phyloP scores from a whole-genome alignment of 1,140 invertebrate genomes.

The Phymorhynchus buccinoides region DNA sequence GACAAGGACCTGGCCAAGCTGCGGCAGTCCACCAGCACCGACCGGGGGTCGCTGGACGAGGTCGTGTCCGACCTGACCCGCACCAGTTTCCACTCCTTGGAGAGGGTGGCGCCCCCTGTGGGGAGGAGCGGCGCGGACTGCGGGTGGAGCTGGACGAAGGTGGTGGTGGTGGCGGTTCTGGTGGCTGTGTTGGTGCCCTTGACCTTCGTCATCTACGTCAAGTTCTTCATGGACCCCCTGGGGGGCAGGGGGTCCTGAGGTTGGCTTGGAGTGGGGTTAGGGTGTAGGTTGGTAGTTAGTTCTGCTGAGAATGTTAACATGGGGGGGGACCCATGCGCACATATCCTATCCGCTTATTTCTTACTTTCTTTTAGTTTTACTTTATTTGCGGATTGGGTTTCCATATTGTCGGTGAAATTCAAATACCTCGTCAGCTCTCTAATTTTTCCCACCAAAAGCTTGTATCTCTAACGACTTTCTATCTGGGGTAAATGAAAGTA shows the following conservation, averaged over 20 bases:
- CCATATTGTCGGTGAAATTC: too few relatives aligned
- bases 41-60: conserved; percentile 58
- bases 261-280: too few relatives aligned
- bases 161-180: conserved; percentile 44
- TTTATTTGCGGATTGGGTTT: too few relatives aligned
- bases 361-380: too few relatives aligned
- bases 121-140: conserved; percentile 55
- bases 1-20: conserved; percentile 65
- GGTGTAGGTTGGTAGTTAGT: too few relatives aligned
- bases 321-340: too few relatives aligned
- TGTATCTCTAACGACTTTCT: too few relatives aligned
- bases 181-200: conserved; percentile 54
- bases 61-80: conserved; percentile 64
- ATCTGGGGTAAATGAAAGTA: too few relatives aligned
- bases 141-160: conserved; percentile 53
- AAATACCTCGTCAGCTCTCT: too few relatives aligned
- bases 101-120: conserved; percentile 21
- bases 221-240: not conserved
- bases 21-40: conserved; percentile 48
- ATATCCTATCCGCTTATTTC: too few relatives aligned
- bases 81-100: conserved; percentile 59
- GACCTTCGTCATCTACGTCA: not conserved
- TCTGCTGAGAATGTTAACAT: too few relatives aligned
- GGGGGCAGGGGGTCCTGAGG: not conserved
- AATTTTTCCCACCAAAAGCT: too few relatives aligned